Evolutionary conservation across 2,888 invertebrate species (phyloP), one percentile per base, ranked within the genome.

Genomic region (Xanthia icteritia): DNA sequence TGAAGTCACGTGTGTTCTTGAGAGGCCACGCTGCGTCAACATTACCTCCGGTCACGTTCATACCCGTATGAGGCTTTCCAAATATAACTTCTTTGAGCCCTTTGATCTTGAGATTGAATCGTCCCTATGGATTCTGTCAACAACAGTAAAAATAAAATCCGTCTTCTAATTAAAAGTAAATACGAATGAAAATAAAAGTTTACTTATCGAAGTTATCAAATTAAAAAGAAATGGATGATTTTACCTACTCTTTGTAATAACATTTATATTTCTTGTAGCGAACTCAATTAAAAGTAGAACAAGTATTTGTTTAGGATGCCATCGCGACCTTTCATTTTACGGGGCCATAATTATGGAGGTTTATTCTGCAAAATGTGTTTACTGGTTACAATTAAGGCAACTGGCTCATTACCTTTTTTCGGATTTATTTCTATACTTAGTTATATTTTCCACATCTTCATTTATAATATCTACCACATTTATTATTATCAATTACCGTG

Each of bases 41-140:
- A 84, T 73, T 79, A 77, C 63, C 39, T 48, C 13, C 63, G 20
- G 63, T 84, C 82, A 81, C 85, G 85, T 85, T 23, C 61, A 27
- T 45, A 3, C 60, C 63, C 48, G 56, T 61, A 60, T 54, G 39
- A 68, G 68, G 45, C 51, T 45, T 31, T 65, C 64, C 56, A 27
- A 69, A 68, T 45, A 65, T 71, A 71, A 66, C 65, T 63, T 76
- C 39, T 73, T 75, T 48, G 48, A 60, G 51, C 27, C 42, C 58
- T 81, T 81, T 72, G 73, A 63, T 69, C 56, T 45, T 56, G 17
- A 69, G 68, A 77, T 70, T 77, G 42, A 73, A 64, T 74, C 42
- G 63, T 60, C 36, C 39, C n/a, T 65, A 51, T 64, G 27, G 5
- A 9, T 42, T 48, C 8, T 58, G 17, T 36, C 45, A 61, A 51